A percentile compares a stretch with the other conserved stretches of the same genome.
Evolutionary conservation across 2,797 vertebrate genomes (phyloP).

Genomic region (Nothura maculosa): DNA sequence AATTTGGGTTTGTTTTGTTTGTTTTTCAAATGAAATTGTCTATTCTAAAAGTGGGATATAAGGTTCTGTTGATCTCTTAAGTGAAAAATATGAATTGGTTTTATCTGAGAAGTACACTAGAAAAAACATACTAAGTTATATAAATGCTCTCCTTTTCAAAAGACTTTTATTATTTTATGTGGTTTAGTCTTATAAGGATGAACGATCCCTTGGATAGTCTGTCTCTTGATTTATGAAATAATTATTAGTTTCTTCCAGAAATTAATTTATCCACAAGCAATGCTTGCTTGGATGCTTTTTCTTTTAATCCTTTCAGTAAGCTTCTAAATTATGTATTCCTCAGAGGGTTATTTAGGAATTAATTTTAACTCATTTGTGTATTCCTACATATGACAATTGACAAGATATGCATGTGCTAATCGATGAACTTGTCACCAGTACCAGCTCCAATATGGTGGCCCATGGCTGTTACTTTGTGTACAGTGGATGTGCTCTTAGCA

Average conservation of each 20-base stretch:
- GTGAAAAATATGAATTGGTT: neutral
- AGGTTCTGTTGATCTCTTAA: neutral
- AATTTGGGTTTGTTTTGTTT: neutral
- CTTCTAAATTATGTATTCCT: neutral
- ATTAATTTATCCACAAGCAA: neutral
- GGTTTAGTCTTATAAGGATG: neutral
- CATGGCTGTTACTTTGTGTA: neutral
- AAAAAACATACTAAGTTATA: neutral
- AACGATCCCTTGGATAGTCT: neutral
- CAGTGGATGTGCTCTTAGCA: neutral
- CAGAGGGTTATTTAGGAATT: neutral
- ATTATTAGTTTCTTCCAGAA: neutral
- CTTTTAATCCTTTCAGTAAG: neutral
- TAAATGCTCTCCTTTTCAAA: neutral
- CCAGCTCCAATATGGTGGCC: constrained; percentile 7
- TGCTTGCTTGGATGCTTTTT: neutral
- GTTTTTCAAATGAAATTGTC: neutral
- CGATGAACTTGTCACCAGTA: neutral
- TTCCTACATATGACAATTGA: neutral
- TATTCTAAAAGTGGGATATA: neutral
- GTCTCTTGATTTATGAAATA: neutral
- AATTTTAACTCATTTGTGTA: neutral
- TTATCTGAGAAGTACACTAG: neutral
- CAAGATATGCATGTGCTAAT: neutral
- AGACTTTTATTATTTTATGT: neutral